Evolutionary conservation across 2,113 vertebrate genomes (phyloP), one percentile per base, ranked within the genome.

Genomic region (Boulengeromyrus knoepffleri): DNA sequence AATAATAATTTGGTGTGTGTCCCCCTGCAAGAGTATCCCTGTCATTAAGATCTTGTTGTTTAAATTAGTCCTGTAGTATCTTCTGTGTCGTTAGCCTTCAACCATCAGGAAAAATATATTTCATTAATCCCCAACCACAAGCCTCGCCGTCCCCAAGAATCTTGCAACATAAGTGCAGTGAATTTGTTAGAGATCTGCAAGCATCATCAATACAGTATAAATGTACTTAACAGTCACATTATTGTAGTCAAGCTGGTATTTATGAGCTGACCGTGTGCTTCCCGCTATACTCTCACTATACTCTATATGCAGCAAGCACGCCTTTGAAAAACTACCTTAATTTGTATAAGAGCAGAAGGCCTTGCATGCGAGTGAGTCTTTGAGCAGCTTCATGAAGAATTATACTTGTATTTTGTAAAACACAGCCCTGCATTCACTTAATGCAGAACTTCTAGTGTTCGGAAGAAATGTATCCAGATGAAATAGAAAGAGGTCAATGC

Each of bases 401-500:
- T 39, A 80, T 17, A 36, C 15, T 19, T 4, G 1, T 15, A 42
- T 80, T 80, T 42, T 80, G 36, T 80, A 39, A 42, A 80, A 80
- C 74, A 80, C 74, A 42, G 74, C 36, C 27, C 39, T 21, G 36
- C 74, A 80, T 80, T 80, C 17, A 42, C 74, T 77, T 77, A 77
- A 19, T n/a, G 27, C 74, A 77, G 36, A 42, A 42, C 31, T 19
- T 80, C 36, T 42, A 17, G 74, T 42, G 74, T 42, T 1, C 19
- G 0, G 7, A 19, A 80, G 31, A 42, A 80, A 80, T 80, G 36
- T 42, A 31, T 19, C 36, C 74, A 42, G 74, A 36, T 80, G 74
- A 80, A 80, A 80, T 7, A 42, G 74, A 80, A 80, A 80, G 74
- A 92, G 91, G 93, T 93, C 92, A 92, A 42, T 90, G 90, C 77